Evolutionary conservation across 2,797 vertebrate species (phyloP), one percentile per base, ranked within the genome.

Genomic region (Cuniculus paca): DNA sequence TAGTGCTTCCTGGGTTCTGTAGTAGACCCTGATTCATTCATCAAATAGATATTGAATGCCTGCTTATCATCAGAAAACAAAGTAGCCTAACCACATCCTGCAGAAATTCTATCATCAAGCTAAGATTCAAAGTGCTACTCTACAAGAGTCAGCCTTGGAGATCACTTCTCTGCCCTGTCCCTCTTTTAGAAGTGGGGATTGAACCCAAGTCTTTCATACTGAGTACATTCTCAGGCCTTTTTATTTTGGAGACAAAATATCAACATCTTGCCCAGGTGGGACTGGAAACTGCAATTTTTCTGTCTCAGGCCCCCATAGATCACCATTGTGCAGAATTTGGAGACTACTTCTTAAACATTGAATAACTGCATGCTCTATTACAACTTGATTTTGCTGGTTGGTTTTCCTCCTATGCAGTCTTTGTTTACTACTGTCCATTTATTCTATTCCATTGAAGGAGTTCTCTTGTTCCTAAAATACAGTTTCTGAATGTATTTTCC

Each of bases 71-170:
- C 50, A 92, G n/a, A 65, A 95, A 82, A 65, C 16, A 78, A 45
- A 50, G 42, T 52, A 52, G 2, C 34, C 19, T 94, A 39, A 80
- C 9, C 36, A 56, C 39, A 72, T 54, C 42, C 24, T 56, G 26
- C 3, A 90, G 61, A 93, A 93, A 60, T 68, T 34, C 75, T 79
- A 70, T 34, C n/a, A 54, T 14, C 93, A 31, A 63, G 26, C 19
- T 88, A 60, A 83, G 10, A 84, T 90, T 84, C 39, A 90, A 74
- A 94, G 83, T 52, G 26, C 54, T 70, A 78, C 45, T 92, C 26
- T 63, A 22, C 6, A 50, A 85, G 56, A 20, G 6, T 48, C 28
- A 61, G 6, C 45, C 52, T 54, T 77, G 17, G 16, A 50, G 5
- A 90, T 17, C 26, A 75, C 42, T 48, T 75, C 6, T 48, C 42